Conservation (phyloP, 1,140 invertebrate species). For the Zaprionus lachaisei region DNA sequence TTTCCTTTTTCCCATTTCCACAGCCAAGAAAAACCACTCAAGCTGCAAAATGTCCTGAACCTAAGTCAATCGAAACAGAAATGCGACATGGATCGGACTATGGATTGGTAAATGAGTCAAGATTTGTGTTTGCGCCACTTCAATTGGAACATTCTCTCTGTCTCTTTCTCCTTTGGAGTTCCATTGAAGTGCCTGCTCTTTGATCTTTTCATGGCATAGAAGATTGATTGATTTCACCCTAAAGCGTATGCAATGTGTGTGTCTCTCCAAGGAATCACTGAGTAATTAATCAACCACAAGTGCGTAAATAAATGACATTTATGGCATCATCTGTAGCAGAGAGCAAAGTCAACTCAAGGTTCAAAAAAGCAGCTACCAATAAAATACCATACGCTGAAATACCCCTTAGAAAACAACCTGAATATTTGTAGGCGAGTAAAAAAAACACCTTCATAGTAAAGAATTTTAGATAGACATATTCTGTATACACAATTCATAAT, state of each 20-base stretch:
- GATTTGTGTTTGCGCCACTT: slow-evolving; percentile 62
- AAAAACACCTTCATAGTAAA: not conserved
- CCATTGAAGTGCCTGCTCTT: slow-evolving; percentile 42
- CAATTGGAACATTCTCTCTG: slow-evolving; percentile 56
- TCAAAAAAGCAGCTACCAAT: not conserved
- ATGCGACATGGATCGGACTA: slow-evolving; percentile 18
- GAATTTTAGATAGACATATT: not conserved
- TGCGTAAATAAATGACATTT: slow-evolving; percentile 48
- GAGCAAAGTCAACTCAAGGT: slow-evolving; percentile 16
- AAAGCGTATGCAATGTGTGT: not conserved
- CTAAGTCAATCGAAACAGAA: slow-evolving; percentile 47
- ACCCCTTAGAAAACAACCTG: not conserved
- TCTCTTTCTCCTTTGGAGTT: slow-evolving; percentile 13
- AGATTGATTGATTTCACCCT: slow-evolving; percentile 54
- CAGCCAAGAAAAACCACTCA: slow-evolving; percentile 2
- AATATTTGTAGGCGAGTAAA: not conserved
- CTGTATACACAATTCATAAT: too few relatives aligned
- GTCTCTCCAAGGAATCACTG: slow-evolving; percentile 15
- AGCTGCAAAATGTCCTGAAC: slow-evolving; percentile 42
- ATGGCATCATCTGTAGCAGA: slow-evolving; percentile 28
- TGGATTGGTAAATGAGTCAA: slow-evolving; percentile 33
- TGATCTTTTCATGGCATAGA: slow-evolving; percentile 52
- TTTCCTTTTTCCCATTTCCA: not conserved
- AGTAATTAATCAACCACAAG: slow-evolving; percentile 52
- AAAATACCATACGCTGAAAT: not conserved